A percentile compares a stretch with the other conserved stretches of the same genome.
phyloP scores from a whole-genome alignment of 2,797 vertebrate species.

The Psittacula derbiana region DNA sequence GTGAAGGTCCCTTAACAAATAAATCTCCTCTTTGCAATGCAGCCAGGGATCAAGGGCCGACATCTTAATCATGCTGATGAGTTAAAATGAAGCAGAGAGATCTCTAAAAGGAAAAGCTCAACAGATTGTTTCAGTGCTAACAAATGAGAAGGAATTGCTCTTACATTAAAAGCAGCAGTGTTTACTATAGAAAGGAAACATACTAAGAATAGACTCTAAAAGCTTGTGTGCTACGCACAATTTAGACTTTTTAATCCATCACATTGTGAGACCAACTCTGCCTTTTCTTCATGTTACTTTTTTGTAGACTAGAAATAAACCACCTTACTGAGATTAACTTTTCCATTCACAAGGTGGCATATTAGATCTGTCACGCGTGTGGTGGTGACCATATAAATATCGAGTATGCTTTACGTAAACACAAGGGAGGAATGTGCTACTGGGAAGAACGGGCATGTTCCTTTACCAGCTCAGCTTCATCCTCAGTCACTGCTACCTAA shows the following conservation, averaged over 20 bases:
- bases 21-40: neutral
- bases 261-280: neutral
- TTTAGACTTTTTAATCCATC: neutral
- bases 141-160: neutral
- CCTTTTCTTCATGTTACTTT: neutral
- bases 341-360: neutral
- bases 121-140: neutral
- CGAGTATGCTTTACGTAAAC: neutral
- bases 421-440: neutral
- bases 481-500: neutral
- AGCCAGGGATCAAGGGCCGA: neutral
- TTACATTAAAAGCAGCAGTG: neutral
- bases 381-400: neutral
- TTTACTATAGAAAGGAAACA: neutral
- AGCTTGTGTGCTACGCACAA: neutral
- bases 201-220: slow-evolving; percentile 31
- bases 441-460: neutral
- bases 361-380: neutral
- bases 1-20: neutral
- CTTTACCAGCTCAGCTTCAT: neutral
- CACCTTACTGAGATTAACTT: neutral
- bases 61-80: neutral
- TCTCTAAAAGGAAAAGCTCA: neutral
- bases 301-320: neutral
- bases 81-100: neutral